Conservation (phyloP, 2,888 invertebrate genomes). For the Incurvaria masculella region DNA sequence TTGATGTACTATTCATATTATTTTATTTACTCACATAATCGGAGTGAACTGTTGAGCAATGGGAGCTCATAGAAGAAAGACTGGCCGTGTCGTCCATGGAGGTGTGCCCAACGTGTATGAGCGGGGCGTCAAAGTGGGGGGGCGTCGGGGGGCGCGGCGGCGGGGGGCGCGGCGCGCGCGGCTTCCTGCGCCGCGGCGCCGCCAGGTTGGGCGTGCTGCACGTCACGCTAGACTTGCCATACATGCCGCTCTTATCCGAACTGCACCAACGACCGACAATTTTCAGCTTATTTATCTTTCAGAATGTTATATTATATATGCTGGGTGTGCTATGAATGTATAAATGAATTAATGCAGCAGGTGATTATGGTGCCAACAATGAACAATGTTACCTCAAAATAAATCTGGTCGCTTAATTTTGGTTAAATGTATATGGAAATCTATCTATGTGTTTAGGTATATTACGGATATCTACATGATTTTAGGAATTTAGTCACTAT, state of each 20-base stretch:
- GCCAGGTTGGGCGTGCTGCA: conserved; percentile 39
- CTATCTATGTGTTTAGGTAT: too few species aligned
- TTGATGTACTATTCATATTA: background rate
- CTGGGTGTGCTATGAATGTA: too few species aligned
- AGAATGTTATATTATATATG: too few species aligned
- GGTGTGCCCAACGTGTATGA: conserved; percentile 8
- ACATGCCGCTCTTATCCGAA: conserved; percentile 35
- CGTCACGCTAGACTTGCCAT: conserved; percentile 32
- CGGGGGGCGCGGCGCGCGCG: conserved; percentile 65
- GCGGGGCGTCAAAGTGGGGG: conserved; percentile 21
- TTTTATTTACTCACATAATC: conserved; percentile 32
- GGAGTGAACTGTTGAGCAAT: conserved; percentile 38
- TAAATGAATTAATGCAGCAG: too few species aligned
- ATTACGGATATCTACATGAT: too few species aligned
- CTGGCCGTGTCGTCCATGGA: conserved; percentile 47
- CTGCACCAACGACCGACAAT: too few species aligned
- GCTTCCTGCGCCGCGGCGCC: conserved; percentile 59
- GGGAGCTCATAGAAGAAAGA: conserved; percentile 44
- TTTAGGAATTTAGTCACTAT: too few species aligned
- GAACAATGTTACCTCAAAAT: too few species aligned
- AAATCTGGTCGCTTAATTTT: too few species aligned
- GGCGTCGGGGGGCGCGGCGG: conserved; percentile 21
- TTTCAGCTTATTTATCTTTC: too few species aligned
- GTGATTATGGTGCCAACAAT: too few species aligned
- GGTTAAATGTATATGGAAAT: too few species aligned